Conservation (phyloP, 2,888 invertebrate genomes). For the Apeira syringaria region DNA sequence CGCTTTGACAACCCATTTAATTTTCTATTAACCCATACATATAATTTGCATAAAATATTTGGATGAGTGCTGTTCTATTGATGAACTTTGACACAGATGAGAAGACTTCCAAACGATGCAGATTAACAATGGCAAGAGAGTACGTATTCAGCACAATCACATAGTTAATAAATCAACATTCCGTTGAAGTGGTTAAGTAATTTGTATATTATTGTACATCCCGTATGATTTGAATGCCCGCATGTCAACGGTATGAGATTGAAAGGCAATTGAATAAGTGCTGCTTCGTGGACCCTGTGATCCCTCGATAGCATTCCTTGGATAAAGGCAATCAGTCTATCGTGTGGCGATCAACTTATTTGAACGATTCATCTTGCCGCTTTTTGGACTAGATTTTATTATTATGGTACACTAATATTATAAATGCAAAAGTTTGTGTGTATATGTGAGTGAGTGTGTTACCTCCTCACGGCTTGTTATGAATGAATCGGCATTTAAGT, state of each 20-base stretch:
- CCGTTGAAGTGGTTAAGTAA: constrained; percentile 48
- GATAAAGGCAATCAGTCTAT: constrained; percentile 29
- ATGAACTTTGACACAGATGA: too few species aligned
- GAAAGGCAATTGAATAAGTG: constrained; percentile 51
- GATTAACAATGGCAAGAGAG: constrained; percentile 1
- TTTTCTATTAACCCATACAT: too few species aligned
- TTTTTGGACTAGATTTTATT: too few species aligned
- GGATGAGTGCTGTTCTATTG: too few species aligned
- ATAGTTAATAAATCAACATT: constrained; percentile 47
- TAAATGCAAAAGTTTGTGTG: too few species aligned
- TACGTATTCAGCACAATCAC: constrained; percentile 11
- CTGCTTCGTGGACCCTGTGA: constrained; percentile 34
- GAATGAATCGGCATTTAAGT: too few species aligned
- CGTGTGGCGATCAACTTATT: constrained; percentile 21
- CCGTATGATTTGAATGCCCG: constrained; percentile 53
- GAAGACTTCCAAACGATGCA: constrained; percentile 4
- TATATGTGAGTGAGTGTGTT: too few species aligned
- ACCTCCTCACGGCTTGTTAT: too few species aligned
- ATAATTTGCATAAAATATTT: too few species aligned
- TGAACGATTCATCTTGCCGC: background rate
- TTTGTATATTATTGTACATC: constrained; percentile 52
- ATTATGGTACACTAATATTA: too few species aligned
- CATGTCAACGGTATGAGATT: constrained; percentile 43
- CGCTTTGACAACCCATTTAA: too few species aligned
- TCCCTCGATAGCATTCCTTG: constrained; percentile 31